phyloP scores from a whole-genome alignment of 2,113 vertebrate species.

The Tringa solitaria region DNA sequence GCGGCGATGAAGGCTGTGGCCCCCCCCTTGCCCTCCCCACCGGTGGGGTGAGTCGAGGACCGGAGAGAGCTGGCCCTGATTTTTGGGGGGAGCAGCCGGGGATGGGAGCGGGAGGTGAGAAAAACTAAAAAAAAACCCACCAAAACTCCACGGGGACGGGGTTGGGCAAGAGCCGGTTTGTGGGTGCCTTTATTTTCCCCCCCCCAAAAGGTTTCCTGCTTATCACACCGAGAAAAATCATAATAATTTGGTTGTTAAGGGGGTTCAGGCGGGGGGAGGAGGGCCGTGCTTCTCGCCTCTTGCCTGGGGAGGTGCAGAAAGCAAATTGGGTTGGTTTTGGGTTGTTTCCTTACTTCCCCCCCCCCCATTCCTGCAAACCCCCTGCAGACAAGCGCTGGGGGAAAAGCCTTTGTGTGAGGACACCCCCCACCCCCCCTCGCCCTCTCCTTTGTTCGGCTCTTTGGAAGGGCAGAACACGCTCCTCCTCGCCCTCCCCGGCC shows the following conservation, averaged over 20 bases:
- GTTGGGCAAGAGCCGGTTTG: too few species aligned
- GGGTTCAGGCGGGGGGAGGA: not conserved
- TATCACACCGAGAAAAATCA: accelerated
- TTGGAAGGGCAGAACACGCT: not conserved
- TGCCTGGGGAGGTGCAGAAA: not conserved
- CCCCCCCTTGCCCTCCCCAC: not conserved
- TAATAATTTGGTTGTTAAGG: accelerated
- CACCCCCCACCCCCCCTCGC: not conserved
- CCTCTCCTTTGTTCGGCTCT: not conserved
- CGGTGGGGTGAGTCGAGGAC: not conserved
- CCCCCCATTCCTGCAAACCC: not conserved
- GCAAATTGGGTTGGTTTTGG: accelerated
- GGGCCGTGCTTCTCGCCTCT: not conserved
- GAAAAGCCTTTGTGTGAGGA: not conserved
- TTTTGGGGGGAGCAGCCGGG: too few species aligned
- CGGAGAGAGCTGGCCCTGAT: not conserved
- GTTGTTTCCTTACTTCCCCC: accelerated
- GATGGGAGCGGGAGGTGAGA: too few species aligned
- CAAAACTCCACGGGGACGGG: too few species aligned
- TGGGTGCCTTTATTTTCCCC: too few species aligned
- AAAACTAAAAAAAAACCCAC: too few species aligned
- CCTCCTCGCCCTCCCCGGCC: not conserved
- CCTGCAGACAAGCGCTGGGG: not conserved
- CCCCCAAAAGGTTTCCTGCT: not conserved
- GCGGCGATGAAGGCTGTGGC: not conserved